Base-by-base conservation (phyloP, 2,888 invertebrate genomes). In the Calephelis perditalis region DNA sequence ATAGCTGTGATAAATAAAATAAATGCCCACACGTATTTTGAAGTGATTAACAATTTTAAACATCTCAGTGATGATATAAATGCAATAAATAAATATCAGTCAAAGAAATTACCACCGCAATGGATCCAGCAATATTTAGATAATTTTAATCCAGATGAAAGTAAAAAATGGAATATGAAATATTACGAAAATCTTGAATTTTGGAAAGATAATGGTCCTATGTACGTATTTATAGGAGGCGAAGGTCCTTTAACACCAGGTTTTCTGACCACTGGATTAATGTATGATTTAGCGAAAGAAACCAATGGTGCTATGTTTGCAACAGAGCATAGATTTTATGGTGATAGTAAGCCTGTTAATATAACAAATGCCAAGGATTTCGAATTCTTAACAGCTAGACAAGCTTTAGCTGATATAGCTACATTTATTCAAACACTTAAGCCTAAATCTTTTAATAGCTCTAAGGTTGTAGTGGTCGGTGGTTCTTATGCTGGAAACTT, bases 401-500 rank as follows among this genome's bases (percentile, higher is more conserved):
- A 88, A 74, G 84, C 86, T 7, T 71, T 88, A 44, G 86, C 84
- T 15, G 88, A 89, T 71, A 67, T 79, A 15, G 84, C 83, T 4
- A 71, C 67, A 49, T 64, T 88, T 9, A 61, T 89, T 54, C 65
- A 70, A 61, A 58, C 57, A 45, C 75, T 87, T 8, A 83, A 82
- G 72, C 65, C 65, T n/a, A 63, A 64, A 12, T 68, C 68, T 26
- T 86, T 74, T 65, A 69, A 67, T 4, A 67, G 67, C 2, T 84
- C 86, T 1, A 86, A 87, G 73, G 77, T 87, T 0, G 81, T 89
- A 0, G 77, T 84, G 3, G 72, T 88, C 35, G 89, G 88, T 45
- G 86, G 87, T 9, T 88, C 87, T 4, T 88, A 89, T 61, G 75
- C 86, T 2, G 88, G 84, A 7, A 89, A 86, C 60, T 76, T 89